Conservation (phyloP, 2,113 vertebrate species). For the Coptodon bakossiorum region DNA sequence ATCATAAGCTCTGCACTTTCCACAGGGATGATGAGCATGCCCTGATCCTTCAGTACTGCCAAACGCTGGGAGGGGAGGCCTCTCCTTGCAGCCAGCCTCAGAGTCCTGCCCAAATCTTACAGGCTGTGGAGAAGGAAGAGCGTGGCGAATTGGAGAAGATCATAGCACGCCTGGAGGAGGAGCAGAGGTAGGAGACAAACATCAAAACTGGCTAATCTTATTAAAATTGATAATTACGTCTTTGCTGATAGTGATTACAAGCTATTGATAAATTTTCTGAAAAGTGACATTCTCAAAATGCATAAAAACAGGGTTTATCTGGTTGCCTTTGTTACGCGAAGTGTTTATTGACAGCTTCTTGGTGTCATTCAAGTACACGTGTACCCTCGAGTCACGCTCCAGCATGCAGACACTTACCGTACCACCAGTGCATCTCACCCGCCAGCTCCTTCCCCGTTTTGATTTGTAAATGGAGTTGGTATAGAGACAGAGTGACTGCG, state of each 20-base stretch:
- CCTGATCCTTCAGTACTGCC: constrained; percentile 96
- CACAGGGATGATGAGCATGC: constrained; percentile 92
- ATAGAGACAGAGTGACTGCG: not conserved
- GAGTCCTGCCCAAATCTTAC: constrained; percentile 94
- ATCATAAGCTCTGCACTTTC: not conserved
- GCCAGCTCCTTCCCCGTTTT: not conserved
- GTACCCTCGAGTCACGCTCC: not conserved
- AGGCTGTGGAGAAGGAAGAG: constrained; percentile 91
- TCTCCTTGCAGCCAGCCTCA: constrained; percentile 89
- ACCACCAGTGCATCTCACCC: not conserved
- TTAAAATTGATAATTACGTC: not conserved
- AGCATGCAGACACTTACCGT: not conserved
- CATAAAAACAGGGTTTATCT: not conserved
- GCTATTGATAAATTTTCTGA: not conserved
- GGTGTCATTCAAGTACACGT: not conserved
- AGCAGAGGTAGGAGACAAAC: constrained; percentile 79
- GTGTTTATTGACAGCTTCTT: not conserved
- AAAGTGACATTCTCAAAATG: not conserved
- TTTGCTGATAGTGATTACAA: not conserved
- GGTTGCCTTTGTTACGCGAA: not conserved
- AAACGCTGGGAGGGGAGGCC: constrained; percentile 86
- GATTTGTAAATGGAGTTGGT: constrained; percentile 24
- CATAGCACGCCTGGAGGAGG: constrained; percentile 91
- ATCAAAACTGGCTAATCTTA: not conserved
- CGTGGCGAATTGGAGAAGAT: constrained; percentile 86